Evolutionary conservation across 2,888 invertebrate genomes (phyloP).

Genomic region (Dexiosoma caninum): DNA sequence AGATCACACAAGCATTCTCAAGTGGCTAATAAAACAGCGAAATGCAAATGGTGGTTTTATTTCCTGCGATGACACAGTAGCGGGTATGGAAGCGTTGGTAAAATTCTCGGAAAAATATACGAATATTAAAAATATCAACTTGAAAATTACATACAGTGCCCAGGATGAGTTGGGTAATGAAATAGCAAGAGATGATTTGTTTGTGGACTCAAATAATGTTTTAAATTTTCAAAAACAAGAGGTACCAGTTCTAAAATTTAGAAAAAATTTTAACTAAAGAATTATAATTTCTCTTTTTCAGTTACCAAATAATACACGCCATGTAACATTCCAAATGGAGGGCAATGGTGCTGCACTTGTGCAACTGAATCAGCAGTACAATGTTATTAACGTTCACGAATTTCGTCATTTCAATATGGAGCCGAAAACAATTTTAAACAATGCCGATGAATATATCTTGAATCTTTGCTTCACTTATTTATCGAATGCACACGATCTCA

Average conservation of each 20-base stretch:
- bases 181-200: conserved; percentile 21
- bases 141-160: conserved; percentile 11
- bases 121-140: neutral
- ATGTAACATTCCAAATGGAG: conserved; percentile 84
- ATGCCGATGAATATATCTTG: neutral
- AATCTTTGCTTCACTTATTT: neutral
- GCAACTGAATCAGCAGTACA: conserved; percentile 86
- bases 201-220: conserved; percentile 84
- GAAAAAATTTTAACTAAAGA: neutral
- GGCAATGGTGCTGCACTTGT: conserved; percentile 87
- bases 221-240: conserved; percentile 87
- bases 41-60: conserved; percentile 83
- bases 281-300: neutral
- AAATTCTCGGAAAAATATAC: conserved; percentile 81
- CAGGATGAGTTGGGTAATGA: conserved; percentile 3
- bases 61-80: conserved; percentile 86
- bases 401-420: conserved; percentile 80
- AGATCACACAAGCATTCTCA: conserved; percentile 79
- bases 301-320: conserved; percentile 76
- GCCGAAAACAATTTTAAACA: neutral
- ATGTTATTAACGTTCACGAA: conserved; percentile 88
- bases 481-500: neutral
- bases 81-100: conserved; percentile 83
- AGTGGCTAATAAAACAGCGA: conserved; percentile 85
- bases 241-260: conserved; percentile 76